Conservation (phyloP, 2,797 vertebrate genomes). For the Nasua narica region DNA sequence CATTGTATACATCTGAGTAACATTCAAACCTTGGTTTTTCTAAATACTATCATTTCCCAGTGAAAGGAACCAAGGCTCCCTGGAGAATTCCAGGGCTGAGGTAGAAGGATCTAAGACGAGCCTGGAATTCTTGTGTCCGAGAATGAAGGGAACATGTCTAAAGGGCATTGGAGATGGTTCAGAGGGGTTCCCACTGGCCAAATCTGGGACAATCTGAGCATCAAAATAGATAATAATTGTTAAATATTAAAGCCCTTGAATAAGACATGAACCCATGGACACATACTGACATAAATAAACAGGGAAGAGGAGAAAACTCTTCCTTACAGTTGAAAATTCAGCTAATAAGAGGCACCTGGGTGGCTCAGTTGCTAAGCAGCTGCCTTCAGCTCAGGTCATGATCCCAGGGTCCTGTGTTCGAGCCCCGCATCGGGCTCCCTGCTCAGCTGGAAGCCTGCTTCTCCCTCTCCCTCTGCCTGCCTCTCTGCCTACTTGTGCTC, state of each 20-base stretch:
- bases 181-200: background rate
- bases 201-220: background rate
- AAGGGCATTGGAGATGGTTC: background rate
- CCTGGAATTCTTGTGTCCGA: background rate
- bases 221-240: background rate
- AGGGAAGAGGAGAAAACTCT: background rate
- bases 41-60: constrained; percentile 14
- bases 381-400: no score
- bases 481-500: no score
- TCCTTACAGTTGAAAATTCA: background rate
- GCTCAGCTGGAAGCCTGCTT: no score
- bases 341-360: background rate
- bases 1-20: background rate
- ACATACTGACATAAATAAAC: background rate
- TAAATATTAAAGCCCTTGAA: background rate
- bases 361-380: no score
- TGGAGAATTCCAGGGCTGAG: background rate
- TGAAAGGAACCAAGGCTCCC: background rate
- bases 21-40: constrained; percentile 5
- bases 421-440: no score
- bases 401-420: no score
- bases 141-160: background rate
- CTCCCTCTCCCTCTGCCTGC: no score
- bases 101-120: background rate
- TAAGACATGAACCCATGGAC: background rate